Conservation (phyloP, 1,140 invertebrate genomes). For the Nymphalis io region DNA sequence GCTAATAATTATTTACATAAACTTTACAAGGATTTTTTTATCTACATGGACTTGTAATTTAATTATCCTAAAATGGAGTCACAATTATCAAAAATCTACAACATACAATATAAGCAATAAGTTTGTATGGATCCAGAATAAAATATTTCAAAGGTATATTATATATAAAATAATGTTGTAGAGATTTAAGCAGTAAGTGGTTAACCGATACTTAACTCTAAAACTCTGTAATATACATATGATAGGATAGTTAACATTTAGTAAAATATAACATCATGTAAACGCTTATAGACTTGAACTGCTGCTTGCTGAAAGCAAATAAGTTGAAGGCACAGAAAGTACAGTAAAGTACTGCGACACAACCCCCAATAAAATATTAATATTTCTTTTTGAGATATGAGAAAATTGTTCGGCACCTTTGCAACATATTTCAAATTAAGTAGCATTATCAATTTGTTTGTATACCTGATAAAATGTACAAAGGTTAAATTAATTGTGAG, state of each 20-base stretch:
- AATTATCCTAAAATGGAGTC: slow-evolving; percentile 51
- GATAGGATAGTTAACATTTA: slow-evolving; percentile 32
- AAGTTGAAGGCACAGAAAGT: slow-evolving; percentile 73
- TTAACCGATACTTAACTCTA: slow-evolving; percentile 34
- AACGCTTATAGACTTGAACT: slow-evolving; percentile 47
- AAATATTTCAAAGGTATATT: slow-evolving; percentile 37
- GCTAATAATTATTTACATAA: slow-evolving; percentile 48
- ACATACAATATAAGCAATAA: slow-evolving; percentile 31
- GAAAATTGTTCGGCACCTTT: slow-evolving; percentile 33
- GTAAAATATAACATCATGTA: slow-evolving; percentile 40
- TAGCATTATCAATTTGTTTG: slow-evolving; percentile 11
- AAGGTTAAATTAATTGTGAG: slow-evolving; percentile 18
- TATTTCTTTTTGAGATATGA: slow-evolving; percentile 11
- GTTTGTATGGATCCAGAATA: slow-evolving; percentile 20
- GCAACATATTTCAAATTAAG: slow-evolving; percentile 35
- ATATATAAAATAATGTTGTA: slow-evolving; percentile 38
- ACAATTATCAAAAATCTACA: slow-evolving; percentile 44
- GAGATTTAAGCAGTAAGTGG: slow-evolving; percentile 24
- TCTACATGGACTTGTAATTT: slow-evolving; percentile 66
- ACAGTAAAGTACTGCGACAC: slow-evolving; percentile 65
- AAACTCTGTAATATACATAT: slow-evolving; percentile 34
- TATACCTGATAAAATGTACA: neutral
- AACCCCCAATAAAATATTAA: slow-evolving; percentile 52
- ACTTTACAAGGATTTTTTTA: slow-evolving; percentile 48
- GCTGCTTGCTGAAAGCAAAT: slow-evolving; percentile 61